These are phyloP conservation scores for Polydrusus pterygomalis DNA, from an alignment of 2,888 invertebrate species.

Conservation along the genomic window DNA sequence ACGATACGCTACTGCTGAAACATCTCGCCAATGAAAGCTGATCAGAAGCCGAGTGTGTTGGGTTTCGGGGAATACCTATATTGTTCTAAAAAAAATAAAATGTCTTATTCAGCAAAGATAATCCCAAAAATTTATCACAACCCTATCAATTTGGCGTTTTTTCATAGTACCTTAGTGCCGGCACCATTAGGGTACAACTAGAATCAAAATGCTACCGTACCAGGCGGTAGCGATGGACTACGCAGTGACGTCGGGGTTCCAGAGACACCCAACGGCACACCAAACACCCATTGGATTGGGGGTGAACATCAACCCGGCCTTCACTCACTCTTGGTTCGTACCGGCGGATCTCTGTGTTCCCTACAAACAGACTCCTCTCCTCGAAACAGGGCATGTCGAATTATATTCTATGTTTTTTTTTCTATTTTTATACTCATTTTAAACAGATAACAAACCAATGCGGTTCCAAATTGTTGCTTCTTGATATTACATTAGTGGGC, in stretches of 20 bases:
- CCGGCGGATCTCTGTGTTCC: constrained; percentile 95
- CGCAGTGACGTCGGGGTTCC: constrained; percentile 74
- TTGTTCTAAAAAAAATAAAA: too few species aligned
- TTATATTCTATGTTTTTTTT: constrained; percentile 71
- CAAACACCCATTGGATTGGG: constrained; percentile 70
- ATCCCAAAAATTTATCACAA: constrained; percentile 8
- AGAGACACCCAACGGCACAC: constrained; percentile 50
- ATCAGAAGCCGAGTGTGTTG: too few species aligned
- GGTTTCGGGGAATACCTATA: too few species aligned
- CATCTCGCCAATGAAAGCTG: too few species aligned
- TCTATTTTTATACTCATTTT: constrained; percentile 63
- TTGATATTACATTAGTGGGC: background rate
- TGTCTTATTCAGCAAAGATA: background rate
- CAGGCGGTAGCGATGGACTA: constrained; percentile 93
- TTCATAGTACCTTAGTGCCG: constrained; percentile 26
- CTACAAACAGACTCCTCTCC: constrained; percentile 86
- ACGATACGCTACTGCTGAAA: too few species aligned
- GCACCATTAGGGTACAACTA: constrained; percentile 10
- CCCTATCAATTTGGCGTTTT: background rate
- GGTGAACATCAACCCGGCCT: constrained; percentile 83
- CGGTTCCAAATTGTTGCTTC: background rate
- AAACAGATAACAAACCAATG: constrained; percentile 13
- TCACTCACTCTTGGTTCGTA: constrained; percentile 97
- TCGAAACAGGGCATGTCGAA: constrained; percentile 94
- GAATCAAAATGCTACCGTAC: constrained; percentile 84